phyloP scores from a whole-genome alignment of 1,140 invertebrate species.

The Heliconius melpomene region DNA sequence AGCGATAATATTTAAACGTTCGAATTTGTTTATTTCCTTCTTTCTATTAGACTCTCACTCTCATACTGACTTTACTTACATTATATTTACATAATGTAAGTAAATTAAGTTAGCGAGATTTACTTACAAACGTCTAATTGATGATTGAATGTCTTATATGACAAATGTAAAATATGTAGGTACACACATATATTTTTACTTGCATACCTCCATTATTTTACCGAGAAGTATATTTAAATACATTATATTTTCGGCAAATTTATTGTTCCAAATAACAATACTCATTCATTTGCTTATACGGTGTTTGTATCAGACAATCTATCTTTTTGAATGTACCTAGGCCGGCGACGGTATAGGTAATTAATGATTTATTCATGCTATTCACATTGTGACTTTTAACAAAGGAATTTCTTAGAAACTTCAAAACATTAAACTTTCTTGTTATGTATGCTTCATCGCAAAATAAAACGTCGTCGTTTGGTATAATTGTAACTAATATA shows the following conservation, averaged over 20 bases:
- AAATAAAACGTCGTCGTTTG: not conserved
- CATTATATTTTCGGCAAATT: constrained; percentile 6
- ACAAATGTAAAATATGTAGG: no score
- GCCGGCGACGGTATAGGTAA: not conserved
- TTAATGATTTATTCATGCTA: constrained; percentile 37
- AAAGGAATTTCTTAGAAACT: constrained; percentile 35
- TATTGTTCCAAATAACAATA: constrained; percentile 26
- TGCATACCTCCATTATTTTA: no score
- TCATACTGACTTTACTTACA: no score
- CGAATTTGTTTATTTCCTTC: no score
- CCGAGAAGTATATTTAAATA: not conserved
- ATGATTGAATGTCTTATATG: no score
- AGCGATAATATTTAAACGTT: not conserved
- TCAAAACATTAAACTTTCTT: constrained; percentile 25
- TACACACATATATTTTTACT: no score
- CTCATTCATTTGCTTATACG: constrained; percentile 21
- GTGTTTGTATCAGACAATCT: constrained; percentile 24
- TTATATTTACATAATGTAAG: no score
- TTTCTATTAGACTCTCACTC: no score
- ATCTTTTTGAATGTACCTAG: not conserved
- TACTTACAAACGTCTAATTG: no score
- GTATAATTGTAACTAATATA: not conserved
- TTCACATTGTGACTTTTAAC: constrained; percentile 30
- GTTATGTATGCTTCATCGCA: not conserved
- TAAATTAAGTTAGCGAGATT: no score